Evolutionary conservation across 2,888 invertebrate species (phyloP).

Genomic region (Pammene fasciana): DNA sequence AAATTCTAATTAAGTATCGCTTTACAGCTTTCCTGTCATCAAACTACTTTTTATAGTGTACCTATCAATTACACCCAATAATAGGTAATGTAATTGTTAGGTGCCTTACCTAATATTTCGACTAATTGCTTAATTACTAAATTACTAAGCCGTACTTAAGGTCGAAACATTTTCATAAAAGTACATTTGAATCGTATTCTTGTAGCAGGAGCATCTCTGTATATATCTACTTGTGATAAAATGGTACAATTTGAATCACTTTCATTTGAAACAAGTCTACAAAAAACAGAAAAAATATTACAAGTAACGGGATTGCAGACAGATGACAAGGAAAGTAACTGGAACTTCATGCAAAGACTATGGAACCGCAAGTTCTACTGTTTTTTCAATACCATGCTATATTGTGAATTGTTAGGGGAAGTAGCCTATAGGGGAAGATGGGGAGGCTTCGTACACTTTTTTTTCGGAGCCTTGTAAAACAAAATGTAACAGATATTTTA

Average conservation of each 20-base stretch:
- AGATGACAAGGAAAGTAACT: slow-evolving; percentile 47
- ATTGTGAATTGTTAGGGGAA: slow-evolving; percentile 46
- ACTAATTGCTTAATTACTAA: slow-evolving; percentile 25
- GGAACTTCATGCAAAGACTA: slow-evolving; percentile 46
- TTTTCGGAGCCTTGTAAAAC: too few species aligned
- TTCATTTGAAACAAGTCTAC: slow-evolving; percentile 19
- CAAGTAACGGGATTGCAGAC: slow-evolving; percentile 49
- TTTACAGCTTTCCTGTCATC: background rate
- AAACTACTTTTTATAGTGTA: background rate
- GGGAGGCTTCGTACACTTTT: too few species aligned
- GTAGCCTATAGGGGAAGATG: too few species aligned
- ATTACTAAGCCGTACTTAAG: background rate
- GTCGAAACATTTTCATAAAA: background rate
- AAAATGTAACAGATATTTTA: too few species aligned
- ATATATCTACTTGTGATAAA: background rate
- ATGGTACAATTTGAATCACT: slow-evolving; percentile 8
- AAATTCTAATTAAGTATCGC: too few species aligned
- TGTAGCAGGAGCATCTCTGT: background rate
- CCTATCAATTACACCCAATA: too few species aligned
- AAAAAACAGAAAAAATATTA: slow-evolving; percentile 26
- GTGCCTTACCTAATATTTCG: background rate
- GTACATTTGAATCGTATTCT: background rate
- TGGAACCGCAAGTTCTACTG: slow-evolving; percentile 48
- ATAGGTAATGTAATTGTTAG: background rate
- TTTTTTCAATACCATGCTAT: slow-evolving; percentile 47